A percentile compares a stretch with the other conserved stretches of the same genome.
phyloP scores from a whole-genome alignment of 2,797 vertebrate genomes.

The Bradypodion pumilum region DNA sequence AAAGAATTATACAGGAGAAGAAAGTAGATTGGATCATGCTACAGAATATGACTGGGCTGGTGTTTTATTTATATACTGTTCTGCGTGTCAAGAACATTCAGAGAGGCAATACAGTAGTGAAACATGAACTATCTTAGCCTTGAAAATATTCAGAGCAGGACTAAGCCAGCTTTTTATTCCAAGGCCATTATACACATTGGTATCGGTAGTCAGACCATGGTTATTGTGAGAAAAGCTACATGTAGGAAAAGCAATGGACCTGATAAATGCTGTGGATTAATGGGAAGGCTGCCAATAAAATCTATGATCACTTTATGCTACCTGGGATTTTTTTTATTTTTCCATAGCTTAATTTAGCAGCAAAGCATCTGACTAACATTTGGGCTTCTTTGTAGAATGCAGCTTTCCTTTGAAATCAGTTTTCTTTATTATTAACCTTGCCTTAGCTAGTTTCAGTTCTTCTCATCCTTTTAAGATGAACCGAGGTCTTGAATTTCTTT shows the following conservation, averaged over 20 bases:
- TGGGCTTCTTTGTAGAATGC: conserved; percentile 48
- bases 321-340: conserved; percentile 39
- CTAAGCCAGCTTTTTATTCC: conserved; percentile 35
- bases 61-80: conserved; percentile 60
- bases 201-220: conserved; percentile 33
- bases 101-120: conserved; percentile 53
- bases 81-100: conserved; percentile 49
- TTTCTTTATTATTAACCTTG: conserved; percentile 70
- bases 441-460: conserved; percentile 64
- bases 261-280: conserved; percentile 40
- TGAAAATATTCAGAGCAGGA: conserved; percentile 55
- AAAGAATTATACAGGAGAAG: conserved; percentile 26
- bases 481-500: conserved; percentile 66
- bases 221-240: conserved; percentile 40
- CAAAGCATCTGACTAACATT: conserved; percentile 67
- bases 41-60: conserved; percentile 49
- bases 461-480: conserved; percentile 51
- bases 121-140: conserved; percentile 57
- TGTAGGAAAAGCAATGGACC: conserved; percentile 30
- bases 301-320: conserved; percentile 21
- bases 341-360: conserved; percentile 29
- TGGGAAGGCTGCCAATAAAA: conserved; percentile 17
- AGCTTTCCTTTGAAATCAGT: conserved; percentile 69
- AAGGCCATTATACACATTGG: conserved; percentile 31
- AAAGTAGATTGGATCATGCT: conserved; percentile 63